Conservation (phyloP, 2,888 invertebrate species). For the Melanotus villosus region DNA sequence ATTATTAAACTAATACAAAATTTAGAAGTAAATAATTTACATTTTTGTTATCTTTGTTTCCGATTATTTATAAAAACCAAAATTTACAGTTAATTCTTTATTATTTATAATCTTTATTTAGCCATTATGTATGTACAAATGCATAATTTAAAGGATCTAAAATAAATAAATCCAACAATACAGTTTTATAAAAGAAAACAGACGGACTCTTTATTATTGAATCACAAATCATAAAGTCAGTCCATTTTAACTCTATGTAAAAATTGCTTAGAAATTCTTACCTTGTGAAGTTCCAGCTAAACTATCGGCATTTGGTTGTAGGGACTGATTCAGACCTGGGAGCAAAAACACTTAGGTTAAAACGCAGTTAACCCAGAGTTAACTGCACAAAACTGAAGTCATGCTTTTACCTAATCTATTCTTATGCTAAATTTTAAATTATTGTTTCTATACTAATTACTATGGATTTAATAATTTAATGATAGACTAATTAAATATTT, state of each 20-base stretch:
- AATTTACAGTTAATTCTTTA: too few species aligned
- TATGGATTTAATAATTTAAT: neutral
- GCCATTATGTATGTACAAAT: too few species aligned
- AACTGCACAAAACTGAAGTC: conserved; percentile 48
- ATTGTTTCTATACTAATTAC: neutral
- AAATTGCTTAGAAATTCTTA: conserved; percentile 68
- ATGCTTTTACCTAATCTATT: conserved; percentile 20
- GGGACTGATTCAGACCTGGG: conserved; percentile 75
- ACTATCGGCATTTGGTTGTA: conserved; percentile 76
- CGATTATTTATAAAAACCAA: too few species aligned
- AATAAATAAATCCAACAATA: conserved; percentile 10
- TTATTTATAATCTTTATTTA: too few species aligned
- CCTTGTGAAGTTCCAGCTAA: conserved; percentile 90
- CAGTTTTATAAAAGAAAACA: neutral
- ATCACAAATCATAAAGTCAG: conserved; percentile 1
- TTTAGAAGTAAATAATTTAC: too few species aligned
- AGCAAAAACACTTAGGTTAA: conserved; percentile 62
- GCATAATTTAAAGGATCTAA: too few species aligned
- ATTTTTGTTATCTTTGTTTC: too few species aligned
- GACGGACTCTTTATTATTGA: conserved; percentile 8
- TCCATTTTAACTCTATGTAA: conserved; percentile 2
- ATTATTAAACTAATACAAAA: too few species aligned
- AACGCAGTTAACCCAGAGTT: conserved; percentile 62
- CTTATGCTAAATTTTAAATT: neutral
- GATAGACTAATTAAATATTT: too few species aligned